phyloP scores from a whole-genome alignment of 2,113 vertebrate genomes.

The Macquaria australasica region DNA sequence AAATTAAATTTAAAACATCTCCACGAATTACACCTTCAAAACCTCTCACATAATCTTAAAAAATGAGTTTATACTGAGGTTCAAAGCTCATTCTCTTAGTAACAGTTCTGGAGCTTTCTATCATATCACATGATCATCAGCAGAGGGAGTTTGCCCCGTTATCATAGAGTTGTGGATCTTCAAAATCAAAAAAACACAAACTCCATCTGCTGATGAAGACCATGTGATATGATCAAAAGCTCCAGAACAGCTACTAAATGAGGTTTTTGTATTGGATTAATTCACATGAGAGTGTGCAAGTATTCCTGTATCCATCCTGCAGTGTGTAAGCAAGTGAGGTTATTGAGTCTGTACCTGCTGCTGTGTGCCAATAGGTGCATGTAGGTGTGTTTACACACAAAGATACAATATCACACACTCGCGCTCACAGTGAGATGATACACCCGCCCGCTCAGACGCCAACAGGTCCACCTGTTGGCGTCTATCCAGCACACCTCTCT shows the following conservation, averaged over 20 bases:
- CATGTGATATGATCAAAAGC: background rate
- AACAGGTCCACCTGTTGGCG: constrained; percentile 56
- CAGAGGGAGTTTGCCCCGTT: background rate
- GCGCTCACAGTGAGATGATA: constrained; percentile 32
- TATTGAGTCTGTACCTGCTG: background rate
- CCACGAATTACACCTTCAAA: too few species aligned
- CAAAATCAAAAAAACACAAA: background rate
- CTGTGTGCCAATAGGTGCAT: background rate
- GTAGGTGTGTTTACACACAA: constrained; percentile 18
- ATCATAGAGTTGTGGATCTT: background rate
- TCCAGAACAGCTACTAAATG: background rate
- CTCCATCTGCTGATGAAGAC: background rate
- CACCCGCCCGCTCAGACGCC: constrained; percentile 15
- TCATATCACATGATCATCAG: background rate
- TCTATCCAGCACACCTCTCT: constrained; percentile 32
- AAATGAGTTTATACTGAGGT: too few species aligned
- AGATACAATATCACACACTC: constrained; percentile 39
- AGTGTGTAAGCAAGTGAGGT: constrained; percentile 27
- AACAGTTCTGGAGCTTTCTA: background rate
- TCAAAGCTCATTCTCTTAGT: background rate
- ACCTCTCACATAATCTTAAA: too few species aligned
- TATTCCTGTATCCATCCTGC: background rate
- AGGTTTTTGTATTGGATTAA: background rate
- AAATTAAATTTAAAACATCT: too few species aligned
- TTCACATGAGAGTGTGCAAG: constrained; percentile 4